Percentiles rank a stretch among this genome's conserved stretches.
Evolutionary conservation across 2,888 invertebrate genomes (phyloP).

Genomic region (Pammene fasciana): DNA sequence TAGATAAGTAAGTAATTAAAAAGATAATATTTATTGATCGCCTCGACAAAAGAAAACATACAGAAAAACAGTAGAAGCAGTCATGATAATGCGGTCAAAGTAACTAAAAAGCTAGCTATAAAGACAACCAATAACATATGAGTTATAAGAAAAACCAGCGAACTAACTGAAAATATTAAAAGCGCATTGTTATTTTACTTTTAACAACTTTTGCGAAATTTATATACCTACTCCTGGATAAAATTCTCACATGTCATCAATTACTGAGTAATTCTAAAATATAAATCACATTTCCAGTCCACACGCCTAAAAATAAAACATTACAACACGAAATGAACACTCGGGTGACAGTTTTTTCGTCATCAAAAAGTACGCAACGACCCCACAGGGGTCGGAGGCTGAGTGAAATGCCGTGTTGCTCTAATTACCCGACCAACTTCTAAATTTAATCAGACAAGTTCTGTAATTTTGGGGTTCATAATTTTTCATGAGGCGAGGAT

Average conservation of each 20-base stretch:
- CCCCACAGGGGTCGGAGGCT: slow-evolving; percentile 54
- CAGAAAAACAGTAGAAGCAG: no score
- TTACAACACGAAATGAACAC: slow-evolving; percentile 22
- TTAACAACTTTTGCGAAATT: background rate
- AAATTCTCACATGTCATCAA: slow-evolving; percentile 15
- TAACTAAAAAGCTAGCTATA: no score
- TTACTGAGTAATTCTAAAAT: background rate
- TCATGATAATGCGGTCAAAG: no score
- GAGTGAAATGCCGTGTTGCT: slow-evolving; percentile 81
- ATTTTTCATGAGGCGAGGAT: slow-evolving; percentile 70
- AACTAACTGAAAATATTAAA: background rate
- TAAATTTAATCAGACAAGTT: slow-evolving; percentile 82
- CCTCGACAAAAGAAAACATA: no score
- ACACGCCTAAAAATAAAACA: slow-evolving; percentile 28
- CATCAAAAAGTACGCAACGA: slow-evolving; percentile 29
- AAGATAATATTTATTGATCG: no score
- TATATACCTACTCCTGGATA: background rate
- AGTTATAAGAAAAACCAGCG: no score
- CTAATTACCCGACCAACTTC: slow-evolving; percentile 79
- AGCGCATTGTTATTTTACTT: no score
- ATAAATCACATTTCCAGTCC: background rate
- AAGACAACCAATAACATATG: no score
- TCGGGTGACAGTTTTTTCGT: slow-evolving; percentile 29
- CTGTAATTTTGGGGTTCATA: slow-evolving; percentile 71
- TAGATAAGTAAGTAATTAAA: no score